A percentile compares a stretch with the other conserved stretches of the same genome.
Evolutionary conservation across 2,113 vertebrate genomes (phyloP).

Genomic region (Piprites chloris): DNA sequence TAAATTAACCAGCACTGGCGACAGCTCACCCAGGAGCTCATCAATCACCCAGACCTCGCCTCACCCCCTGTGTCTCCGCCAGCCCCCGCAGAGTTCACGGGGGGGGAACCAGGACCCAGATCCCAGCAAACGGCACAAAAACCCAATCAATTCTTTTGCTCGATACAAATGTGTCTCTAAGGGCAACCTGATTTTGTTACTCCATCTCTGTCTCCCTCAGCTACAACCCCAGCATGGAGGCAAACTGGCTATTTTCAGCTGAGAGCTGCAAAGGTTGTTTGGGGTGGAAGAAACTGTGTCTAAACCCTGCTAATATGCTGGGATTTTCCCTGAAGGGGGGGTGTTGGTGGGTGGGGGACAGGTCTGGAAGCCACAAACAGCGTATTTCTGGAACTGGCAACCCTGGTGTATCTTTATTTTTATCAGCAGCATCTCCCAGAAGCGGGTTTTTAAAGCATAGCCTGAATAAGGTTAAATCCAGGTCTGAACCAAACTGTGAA

Average conservation of each 20-base stretch:
- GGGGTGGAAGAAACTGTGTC: not conserved
- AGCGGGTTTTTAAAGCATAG: not conserved
- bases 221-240: not conserved
- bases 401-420: not conserved
- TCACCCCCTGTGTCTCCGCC: accelerated
- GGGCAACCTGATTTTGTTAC: not conserved
- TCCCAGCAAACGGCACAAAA: accelerated
- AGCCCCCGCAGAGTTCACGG: accelerated
- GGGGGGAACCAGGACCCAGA: not conserved
- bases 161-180: not conserved
- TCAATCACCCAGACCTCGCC: not conserved
- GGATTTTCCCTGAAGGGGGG: not conserved
- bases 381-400: not conserved
- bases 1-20: not conserved
- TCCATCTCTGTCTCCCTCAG: not conserved
- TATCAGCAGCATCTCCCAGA: not conserved
- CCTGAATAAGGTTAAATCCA: not conserved
- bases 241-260: not conserved
- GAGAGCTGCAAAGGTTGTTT: not conserved
- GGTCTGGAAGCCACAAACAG: accelerated
- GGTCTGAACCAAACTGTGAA: not conserved
- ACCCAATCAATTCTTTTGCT: not conserved
- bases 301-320: not conserved
- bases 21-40: not conserved
- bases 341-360: not conserved